Evolutionary conservation across 2,888 invertebrate genomes (phyloP).

Genomic region (Holacanthella duospinosa): DNA sequence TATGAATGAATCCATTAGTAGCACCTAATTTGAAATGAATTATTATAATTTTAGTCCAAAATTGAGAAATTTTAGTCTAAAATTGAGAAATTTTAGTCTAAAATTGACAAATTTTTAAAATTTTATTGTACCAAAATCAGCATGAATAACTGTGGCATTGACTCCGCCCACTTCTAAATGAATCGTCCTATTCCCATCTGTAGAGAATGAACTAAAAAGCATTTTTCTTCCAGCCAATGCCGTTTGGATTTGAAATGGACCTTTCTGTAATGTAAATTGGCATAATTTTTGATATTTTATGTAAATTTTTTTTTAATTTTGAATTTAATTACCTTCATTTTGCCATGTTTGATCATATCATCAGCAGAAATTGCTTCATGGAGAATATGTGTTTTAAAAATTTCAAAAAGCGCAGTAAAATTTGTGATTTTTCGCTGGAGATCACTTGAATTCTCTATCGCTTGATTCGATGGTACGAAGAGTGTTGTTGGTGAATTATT

Average conservation of each 20-base stretch:
- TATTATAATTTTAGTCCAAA: background rate
- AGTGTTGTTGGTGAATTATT: background rate
- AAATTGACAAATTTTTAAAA: conserved; percentile 45
- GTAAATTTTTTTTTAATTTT: background rate
- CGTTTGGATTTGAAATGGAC: conserved; percentile 7
- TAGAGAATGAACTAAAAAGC: conserved; percentile 71
- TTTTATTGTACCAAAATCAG: conserved; percentile 84
- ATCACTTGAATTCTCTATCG: background rate
- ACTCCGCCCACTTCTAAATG: conserved; percentile 89
- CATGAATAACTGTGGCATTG: conserved; percentile 74
- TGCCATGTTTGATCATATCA: background rate
- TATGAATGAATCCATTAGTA: conserved; percentile 76
- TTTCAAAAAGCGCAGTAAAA: background rate
- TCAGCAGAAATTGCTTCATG: background rate
- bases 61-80: background rate
- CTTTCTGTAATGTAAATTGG: background rate
- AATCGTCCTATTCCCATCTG: conserved; percentile 56
- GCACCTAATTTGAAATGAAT: no score
- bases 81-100: no score
- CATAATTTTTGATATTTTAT: background rate
- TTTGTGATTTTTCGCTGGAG: background rate
- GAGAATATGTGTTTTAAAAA: background rate
- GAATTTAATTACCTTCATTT: background rate
- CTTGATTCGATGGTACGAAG: conserved; percentile 5
- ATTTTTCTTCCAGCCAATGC: conserved; percentile 63